phyloP scores from a whole-genome alignment of 2,888 invertebrate species.

The Ormyrus rosae region DNA sequence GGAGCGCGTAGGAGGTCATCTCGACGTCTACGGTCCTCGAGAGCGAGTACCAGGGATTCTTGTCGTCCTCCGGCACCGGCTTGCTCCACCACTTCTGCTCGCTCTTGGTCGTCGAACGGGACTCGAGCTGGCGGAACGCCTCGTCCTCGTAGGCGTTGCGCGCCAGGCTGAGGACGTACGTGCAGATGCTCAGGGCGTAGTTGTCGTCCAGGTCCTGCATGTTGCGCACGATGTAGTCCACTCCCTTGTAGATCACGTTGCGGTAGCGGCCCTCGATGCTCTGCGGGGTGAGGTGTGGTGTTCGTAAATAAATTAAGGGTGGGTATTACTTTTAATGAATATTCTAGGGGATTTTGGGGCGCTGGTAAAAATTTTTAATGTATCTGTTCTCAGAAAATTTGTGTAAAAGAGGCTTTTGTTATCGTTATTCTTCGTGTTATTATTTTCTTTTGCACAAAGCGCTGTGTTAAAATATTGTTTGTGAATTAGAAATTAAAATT shows the following conservation, averaged over 20 bases:
- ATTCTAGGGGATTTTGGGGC: too few relatives aligned
- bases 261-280: constrained; percentile 77
- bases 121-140: constrained; percentile 80
- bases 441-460: too few relatives aligned
- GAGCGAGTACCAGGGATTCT: constrained; percentile 82
- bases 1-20: constrained; percentile 91
- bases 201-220: constrained; percentile 81
- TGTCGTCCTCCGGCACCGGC: constrained; percentile 78
- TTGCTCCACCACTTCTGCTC: constrained; percentile 91
- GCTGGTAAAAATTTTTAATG: too few relatives aligned
- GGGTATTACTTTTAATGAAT: too few relatives aligned
- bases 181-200: constrained; percentile 86
- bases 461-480: too few relatives aligned
- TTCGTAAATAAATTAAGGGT: too few relatives aligned
- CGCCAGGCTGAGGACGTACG: constrained; percentile 86
- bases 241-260: constrained; percentile 84
- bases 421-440: too few relatives aligned
- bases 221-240: constrained; percentile 85
- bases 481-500: too few relatives aligned
- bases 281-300: constrained; percentile 52
- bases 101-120: constrained; percentile 76
- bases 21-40: constrained; percentile 88
- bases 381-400: too few relatives aligned
- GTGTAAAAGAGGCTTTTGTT: too few relatives aligned
- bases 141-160: constrained; percentile 83